Conservation (phyloP, 2,113 vertebrate species). For the Tupaia chinensis region DNA sequence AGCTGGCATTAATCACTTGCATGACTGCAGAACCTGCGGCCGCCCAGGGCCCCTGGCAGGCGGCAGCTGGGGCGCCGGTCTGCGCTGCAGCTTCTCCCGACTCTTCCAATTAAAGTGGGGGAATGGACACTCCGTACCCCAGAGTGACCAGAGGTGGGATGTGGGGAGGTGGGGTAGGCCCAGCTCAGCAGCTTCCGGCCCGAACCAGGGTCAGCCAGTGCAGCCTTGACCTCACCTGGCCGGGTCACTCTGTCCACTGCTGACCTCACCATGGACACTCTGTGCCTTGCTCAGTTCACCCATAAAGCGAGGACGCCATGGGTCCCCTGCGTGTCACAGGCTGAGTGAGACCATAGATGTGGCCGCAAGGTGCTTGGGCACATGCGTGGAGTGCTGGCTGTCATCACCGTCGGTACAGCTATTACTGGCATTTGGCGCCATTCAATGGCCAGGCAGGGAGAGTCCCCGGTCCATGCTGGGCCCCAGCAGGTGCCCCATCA, state of each 20-base stretch:
- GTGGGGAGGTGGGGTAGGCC: too few relatives aligned
- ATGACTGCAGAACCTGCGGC: conserved; percentile 30
- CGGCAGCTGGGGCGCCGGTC: not conserved
- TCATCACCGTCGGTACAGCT: too few relatives aligned
- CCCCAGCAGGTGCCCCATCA: not conserved
- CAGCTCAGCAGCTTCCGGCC: not conserved
- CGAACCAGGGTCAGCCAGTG: accelerated
- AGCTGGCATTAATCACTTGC: conserved; percentile 70
- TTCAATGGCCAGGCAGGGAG: not conserved
- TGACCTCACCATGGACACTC: accelerated
- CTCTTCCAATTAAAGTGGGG: not conserved
- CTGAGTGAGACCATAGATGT: not conserved
- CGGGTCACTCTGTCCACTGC: too few relatives aligned
- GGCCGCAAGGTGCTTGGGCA: not conserved
- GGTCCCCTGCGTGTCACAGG: not conserved
- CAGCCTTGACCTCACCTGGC: too few relatives aligned
- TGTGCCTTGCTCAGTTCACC: not conserved
- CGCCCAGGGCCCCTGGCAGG: conserved; percentile 46
- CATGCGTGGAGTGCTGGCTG: too few relatives aligned
- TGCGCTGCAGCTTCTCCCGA: not conserved
- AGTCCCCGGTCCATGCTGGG: too few relatives aligned
- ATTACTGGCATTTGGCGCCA: not conserved
- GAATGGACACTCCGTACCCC: not conserved
- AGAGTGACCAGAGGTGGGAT: not conserved
- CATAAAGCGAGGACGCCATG: not conserved